phyloP scores from a whole-genome alignment of 23 tunicate genomes.

The Ascidia mentula region DNA sequence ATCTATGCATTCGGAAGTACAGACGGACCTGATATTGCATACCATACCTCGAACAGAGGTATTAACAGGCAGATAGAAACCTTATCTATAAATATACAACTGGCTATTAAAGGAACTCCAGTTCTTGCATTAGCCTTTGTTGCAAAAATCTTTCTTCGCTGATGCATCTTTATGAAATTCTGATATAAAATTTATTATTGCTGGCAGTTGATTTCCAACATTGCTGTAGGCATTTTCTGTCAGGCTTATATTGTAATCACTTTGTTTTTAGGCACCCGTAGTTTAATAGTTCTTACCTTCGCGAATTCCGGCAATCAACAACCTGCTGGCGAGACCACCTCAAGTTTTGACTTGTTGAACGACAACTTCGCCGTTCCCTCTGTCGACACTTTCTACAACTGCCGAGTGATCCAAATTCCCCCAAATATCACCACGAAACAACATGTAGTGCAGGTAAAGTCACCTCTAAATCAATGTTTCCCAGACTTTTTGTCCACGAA shows the following conservation, averaged over 20 bases:
- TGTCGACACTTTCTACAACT: slow-evolving; percentile 48
- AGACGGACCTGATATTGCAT: slow-evolving; percentile 23
- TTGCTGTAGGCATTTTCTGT: not conserved
- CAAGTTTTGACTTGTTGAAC: slow-evolving; percentile 14
- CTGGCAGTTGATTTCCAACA: not conserved
- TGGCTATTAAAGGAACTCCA: too few species aligned
- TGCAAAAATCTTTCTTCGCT: too few species aligned
- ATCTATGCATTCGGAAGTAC: slow-evolving; percentile 36
- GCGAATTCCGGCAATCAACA: not conserved
- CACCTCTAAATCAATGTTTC: too few species aligned
- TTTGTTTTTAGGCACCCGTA: slow-evolving; percentile 20
- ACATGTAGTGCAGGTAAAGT: slow-evolving; percentile 34
- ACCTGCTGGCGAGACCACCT: not conserved
- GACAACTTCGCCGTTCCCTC: slow-evolving; percentile 20
- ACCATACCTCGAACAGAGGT: slow-evolving; percentile 29
- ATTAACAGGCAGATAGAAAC: not conserved
- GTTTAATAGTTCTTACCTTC: slow-evolving; percentile 19
- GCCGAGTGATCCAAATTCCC: slow-evolving; percentile 28
- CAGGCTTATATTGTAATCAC: too few species aligned
- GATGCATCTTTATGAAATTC: too few species aligned
- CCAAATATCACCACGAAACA: slow-evolving; percentile 14
- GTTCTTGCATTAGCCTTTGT: too few species aligned
- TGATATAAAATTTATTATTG: too few species aligned
- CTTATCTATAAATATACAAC: too few species aligned
- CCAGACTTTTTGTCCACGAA: too few species aligned